Base-by-base conservation (phyloP, 2,888 invertebrate species). In the Heteropelma amictum region DNA sequence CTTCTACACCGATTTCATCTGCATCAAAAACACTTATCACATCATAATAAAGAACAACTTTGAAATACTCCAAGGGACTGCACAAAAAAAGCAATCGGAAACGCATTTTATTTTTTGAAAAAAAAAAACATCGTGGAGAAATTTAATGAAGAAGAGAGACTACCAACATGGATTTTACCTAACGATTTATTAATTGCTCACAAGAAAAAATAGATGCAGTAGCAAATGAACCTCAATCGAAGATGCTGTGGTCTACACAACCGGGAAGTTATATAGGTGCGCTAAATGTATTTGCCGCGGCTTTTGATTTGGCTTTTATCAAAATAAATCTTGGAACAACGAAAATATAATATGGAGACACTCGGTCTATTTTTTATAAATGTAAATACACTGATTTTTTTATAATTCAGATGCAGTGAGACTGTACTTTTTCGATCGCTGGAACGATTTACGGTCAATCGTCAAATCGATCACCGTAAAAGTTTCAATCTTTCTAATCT, bases 161-260 rank as follows among this genome's bases (percentile, higher is more conserved):
- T 65, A 67, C 49, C 65, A 8, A 35, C 65, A 47, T 65, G 33
- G 12, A 60, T 49, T 42, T n/a, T 28, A 6, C 75, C 47, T 71
- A 65, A 75, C 75, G 70, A 75, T 61, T 33, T 65, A 49, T 60
- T 75, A 56, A 67, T 61, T 19, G 47, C 35, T n/a, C 17, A 12
- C 19, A 26, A n/a, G n/a, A 8, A 10, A 12, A 53, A 19, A 30
- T 30, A 49, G 10, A 49, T 6, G 49, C 35, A 14, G 19, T 14
- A 42, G 35, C 35, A 14, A 26, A 63, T 63, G 12, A 23, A 49
- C 14, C 47, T 26, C 33, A 10, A 47, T 1, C 12, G 33, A 58
- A 3, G 14, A 12, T 26, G 17, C 26, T 40, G 8, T 38, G n/a
- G n/a, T 3, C 4, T 12, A n/a, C n/a, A n/a, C n/a, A n/a, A n/a